Evolutionary conservation across 2,797 vertebrate genomes (phyloP), one percentile per base, ranked within the genome.

Genomic region (Aldrovandia affinis): DNA sequence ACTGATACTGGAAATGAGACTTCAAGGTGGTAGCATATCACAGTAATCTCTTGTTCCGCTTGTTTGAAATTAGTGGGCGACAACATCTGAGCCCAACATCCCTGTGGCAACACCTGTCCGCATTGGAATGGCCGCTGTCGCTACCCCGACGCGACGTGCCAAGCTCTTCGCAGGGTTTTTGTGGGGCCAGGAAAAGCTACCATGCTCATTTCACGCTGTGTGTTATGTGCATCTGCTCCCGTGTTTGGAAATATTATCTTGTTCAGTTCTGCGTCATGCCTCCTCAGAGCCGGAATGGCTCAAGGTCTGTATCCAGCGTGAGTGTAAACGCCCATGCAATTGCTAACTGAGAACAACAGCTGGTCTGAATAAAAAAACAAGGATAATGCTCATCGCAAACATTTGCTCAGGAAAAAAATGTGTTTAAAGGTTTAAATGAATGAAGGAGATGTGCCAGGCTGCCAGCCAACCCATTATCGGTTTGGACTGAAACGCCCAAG

Each of bases 161-260:
- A 85, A 85, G 77, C 77, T 82, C 81, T 55, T 63, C 61, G 63
- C 68, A 52, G 39, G n/a, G 84, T 68, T 78, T 70, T 63, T 15
- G 84, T 25, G 14, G 42, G n/a, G 70, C 44, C 84, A 57, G 81
- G 80, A 54, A 77, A 77, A 85, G 77, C 78, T 68, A 82, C 78
- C 70, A 85, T 65, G 81, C 39, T 85, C 42, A 57, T 82, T 81
- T 85, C 84, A 85, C 30, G 80, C 55, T 36, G 50, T 28, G 70
- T 78, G 77, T 57, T 50, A 14, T 54, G 33, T 65, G 57, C 84
- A 81, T 85, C 84, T 82, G 84, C 80, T 78, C 65, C 70, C 68
- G 47, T 82, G 68, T 85, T 82, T 85, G 70, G 61, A 80, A 61
- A 85, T 82, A 78, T 78, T 52, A 63, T 82, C 80, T 28, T 50